Percentiles rank a stretch among this genome's conserved stretches.
phyloP scores from a whole-genome alignment of 2,888 invertebrate genomes.

The Agonopterix arenella region DNA sequence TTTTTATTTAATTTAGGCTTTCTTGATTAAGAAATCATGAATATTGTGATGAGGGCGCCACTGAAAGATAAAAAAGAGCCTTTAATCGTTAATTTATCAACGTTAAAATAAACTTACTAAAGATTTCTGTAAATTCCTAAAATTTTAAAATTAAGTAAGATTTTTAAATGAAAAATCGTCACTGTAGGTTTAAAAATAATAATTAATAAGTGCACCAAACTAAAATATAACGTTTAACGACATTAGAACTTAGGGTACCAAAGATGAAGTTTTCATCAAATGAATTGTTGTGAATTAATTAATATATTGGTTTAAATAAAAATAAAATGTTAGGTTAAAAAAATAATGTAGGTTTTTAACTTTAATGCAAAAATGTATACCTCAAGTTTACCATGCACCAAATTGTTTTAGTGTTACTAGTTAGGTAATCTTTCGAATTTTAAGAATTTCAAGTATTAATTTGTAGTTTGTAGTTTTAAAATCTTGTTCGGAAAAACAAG shows the following conservation, averaged over 20 bases:
- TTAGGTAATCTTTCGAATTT: slow-evolving; percentile 26
- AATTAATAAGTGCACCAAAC: slow-evolving; percentile 48
- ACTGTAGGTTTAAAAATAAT: too few relatives aligned
- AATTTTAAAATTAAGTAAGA: too few relatives aligned
- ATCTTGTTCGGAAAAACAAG: slow-evolving; percentile 25
- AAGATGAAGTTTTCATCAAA: slow-evolving; percentile 73
- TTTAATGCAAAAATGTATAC: slow-evolving; percentile 52
- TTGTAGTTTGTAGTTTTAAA: slow-evolving; percentile 30
- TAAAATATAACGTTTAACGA: slow-evolving; percentile 49
- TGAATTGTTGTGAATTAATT: slow-evolving; percentile 59
- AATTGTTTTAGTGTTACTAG: slow-evolving; percentile 62
- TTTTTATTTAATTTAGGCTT: too few relatives aligned
- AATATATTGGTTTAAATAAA: slow-evolving; percentile 39
- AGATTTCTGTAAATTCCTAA: too few relatives aligned
- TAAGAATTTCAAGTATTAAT: slow-evolving; percentile 57
- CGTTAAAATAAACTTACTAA: too few relatives aligned
- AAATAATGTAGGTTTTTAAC: slow-evolving; percentile 24
- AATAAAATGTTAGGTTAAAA: slow-evolving; percentile 23
- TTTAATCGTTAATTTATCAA: too few relatives aligned
- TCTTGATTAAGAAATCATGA: too few relatives aligned
- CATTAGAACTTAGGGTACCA: slow-evolving; percentile 59
- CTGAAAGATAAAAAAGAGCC: too few relatives aligned
- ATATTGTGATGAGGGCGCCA: too few relatives aligned
- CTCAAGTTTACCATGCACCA: slow-evolving; percentile 76
- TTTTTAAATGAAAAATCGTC: too few relatives aligned